Conservation (phyloP, 2,888 invertebrate species). For the Nebria brevicollis region DNA sequence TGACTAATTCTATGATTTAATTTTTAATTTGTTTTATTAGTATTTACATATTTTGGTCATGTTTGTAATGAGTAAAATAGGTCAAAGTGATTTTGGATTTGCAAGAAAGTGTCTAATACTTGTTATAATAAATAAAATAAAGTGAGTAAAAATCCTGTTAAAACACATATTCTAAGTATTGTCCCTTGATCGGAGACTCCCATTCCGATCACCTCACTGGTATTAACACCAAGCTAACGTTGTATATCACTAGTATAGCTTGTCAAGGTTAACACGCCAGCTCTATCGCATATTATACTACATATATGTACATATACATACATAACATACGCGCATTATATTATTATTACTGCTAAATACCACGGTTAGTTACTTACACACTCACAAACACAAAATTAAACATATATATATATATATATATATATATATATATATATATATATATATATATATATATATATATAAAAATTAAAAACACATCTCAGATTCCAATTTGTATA, state of each 20-base stretch:
- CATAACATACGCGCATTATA: slow-evolving; percentile 21
- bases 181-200: slow-evolving; percentile 35
- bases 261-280: slow-evolving; percentile 54
- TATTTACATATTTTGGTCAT: not conserved
- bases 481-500: not conserved
- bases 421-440: slow-evolving; percentile 4
- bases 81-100: not conserved
- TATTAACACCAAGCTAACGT: slow-evolving; percentile 60
- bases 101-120: not conserved
- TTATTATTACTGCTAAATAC: not conserved
- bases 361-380: slow-evolving; percentile 36
- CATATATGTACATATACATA: slow-evolving; percentile 36
- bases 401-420: not conserved
- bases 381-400: slow-evolving; percentile 12
- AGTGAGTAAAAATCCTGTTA: slow-evolving; percentile 21
- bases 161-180: slow-evolving; percentile 43
- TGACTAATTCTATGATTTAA: not conserved
- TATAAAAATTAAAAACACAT: slow-evolving; percentile 11
- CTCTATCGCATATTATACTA: slow-evolving; percentile 52
- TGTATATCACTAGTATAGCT: slow-evolving; percentile 57
- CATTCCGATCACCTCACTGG: slow-evolving; percentile 57
- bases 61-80: not conserved
- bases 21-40: not conserved
- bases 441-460: slow-evolving; percentile 1
- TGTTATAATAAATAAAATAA: not conserved